Base-by-base conservation (phyloP, 2,888 invertebrate species). In the Troides helena region DNA sequence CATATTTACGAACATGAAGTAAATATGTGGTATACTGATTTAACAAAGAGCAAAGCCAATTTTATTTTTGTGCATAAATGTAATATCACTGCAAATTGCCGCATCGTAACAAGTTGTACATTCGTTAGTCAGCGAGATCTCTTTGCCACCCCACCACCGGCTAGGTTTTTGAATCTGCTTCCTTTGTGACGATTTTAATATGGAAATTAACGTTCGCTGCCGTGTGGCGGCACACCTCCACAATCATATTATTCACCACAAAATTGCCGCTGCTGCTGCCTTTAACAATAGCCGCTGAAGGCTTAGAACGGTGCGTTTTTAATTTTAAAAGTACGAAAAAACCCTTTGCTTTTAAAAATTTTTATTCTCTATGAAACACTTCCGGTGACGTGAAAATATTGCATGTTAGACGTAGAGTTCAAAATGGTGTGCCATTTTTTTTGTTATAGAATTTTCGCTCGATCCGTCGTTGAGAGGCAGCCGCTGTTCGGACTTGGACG, bases 181-280 rank as follows among this genome's bases (percentile, higher is more conserved):
- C 91, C 92, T 92, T 92, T 92, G 92, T 92, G 90, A 85, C 88
- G 89, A 88, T 91, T 92, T 92, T 92, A 92, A 92, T 92, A 92
- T 92, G 92, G 92, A 92, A 92, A 92, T 92, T 92, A 92, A 90
- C 89, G 88, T 85, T 89, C 85, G 82, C 84, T 81, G 84, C 87
- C 87, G 89, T 86, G 88, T 86, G 88, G 81, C 86, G 82, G 80
- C 83, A 83, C 86, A 88, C 86, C 84, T 88, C 80, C 74, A 78
- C 87, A 82, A 84, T 77, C 78, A 80, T 83, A 85, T 83, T 80
- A 82, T 82, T 83, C 81, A 78, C 78, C 80, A 73, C 72, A 73
- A 74, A 74, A 76, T 76, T 71, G 64, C 66, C 75, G 72, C 73
- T 71, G 74, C 74, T 76, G 73, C 70, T 72, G 71, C 73, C 66